Percentiles rank a stretch among this genome's conserved stretches.
These are phyloP conservation scores for Dendrolimus houi DNA, from an alignment of 2,888 invertebrate genomes.

Conservation along the genomic window DNA sequence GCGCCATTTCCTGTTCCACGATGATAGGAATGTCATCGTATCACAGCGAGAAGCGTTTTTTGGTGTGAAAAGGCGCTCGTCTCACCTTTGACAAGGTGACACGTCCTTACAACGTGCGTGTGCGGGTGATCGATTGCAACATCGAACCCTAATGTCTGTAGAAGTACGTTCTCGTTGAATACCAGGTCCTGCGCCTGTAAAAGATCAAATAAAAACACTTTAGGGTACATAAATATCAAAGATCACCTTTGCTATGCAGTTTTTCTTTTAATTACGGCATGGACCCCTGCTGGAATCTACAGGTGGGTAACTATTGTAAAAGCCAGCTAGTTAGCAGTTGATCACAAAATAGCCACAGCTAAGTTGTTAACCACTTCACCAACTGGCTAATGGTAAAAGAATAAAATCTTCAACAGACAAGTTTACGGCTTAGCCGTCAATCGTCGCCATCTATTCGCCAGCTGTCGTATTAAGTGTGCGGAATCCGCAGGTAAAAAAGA, in stretches of 20 bases:
- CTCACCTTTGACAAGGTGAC: conserved; percentile 95
- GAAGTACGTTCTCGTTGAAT: conserved; percentile 96
- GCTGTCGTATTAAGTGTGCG: no score
- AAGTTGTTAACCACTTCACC: no score
- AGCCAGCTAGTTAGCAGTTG: no score
- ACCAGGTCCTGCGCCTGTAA: conserved; percentile 93
- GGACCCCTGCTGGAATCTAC: background rate
- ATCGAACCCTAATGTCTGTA: conserved; percentile 98
- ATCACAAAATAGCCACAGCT: no score
- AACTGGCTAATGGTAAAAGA: no score
- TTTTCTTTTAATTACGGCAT: background rate
- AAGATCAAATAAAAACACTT: conserved; percentile 4
- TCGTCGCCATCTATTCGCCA: no score
- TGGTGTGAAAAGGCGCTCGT: conserved; percentile 29
- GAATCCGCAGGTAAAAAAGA: no score
- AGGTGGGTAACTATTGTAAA: no score
- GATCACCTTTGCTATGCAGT: background rate
- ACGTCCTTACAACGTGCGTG: conserved; percentile 96
- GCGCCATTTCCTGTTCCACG: background rate
- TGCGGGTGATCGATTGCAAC: conserved; percentile 99
- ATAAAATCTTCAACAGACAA: no score
- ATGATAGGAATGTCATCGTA: background rate
- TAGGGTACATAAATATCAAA: background rate
- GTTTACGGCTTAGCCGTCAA: background rate
- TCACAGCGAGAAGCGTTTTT: conserved; percentile 10